Conservation (phyloP, 1,140 invertebrate species). For the Conopomorpha cramerella region DNA sequence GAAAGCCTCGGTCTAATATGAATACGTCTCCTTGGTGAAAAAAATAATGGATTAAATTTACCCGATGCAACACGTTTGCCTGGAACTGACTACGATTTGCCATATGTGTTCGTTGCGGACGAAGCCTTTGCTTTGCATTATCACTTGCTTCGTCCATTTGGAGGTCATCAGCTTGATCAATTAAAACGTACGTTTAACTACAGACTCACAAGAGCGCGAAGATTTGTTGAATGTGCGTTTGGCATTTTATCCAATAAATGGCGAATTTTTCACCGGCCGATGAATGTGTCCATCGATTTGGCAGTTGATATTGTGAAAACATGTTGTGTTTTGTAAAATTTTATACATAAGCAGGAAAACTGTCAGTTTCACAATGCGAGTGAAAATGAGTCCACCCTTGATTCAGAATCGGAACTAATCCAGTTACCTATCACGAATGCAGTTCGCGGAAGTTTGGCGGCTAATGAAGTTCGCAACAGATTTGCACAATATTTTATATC, state of each 20-base stretch:
- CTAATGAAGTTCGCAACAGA: slow-evolving; percentile 8
- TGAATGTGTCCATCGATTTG: slow-evolving; percentile 3
- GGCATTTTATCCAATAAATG: not conserved
- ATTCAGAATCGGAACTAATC: slow-evolving; percentile 14
- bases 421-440: slow-evolving; percentile 8
- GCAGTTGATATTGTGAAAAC: slow-evolving; percentile 1
- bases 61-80: slow-evolving; percentile 7
- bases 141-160: slow-evolving; percentile 3
- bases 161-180: slow-evolving; percentile 13
- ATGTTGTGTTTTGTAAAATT: slow-evolving; percentile 1
- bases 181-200: slow-evolving; percentile 46
- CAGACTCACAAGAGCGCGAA: slow-evolving; percentile 15
- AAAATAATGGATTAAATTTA: slow-evolving; percentile 3
- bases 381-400: slow-evolving; percentile 13
- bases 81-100: slow-evolving; percentile 5
- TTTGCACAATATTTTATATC: slow-evolving; percentile 4
- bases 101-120: slow-evolving; percentile 4
- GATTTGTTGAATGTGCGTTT: not conserved
- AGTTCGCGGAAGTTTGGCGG: slow-evolving; percentile 12
- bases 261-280: not conserved
- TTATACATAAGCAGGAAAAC: slow-evolving; percentile 19
- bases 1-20: slow-evolving; percentile 11
- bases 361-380: slow-evolving; percentile 11
- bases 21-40: slow-evolving; percentile 10
- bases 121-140: slow-evolving; percentile 3